Conservation (phyloP, 2,797 vertebrate species). For the Enteromius trimaculatus region DNA sequence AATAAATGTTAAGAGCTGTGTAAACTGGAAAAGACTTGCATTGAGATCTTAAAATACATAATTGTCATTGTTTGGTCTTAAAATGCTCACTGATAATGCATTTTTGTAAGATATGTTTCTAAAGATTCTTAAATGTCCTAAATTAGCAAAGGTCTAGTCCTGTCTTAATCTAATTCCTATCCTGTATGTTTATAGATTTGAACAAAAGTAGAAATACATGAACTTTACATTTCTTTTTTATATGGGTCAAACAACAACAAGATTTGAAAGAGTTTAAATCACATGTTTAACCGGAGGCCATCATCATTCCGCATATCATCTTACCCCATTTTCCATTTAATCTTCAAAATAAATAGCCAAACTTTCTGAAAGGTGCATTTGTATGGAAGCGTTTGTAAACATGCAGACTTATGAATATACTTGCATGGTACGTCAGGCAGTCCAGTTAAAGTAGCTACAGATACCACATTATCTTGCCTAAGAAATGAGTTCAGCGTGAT, state of each 20-base stretch:
- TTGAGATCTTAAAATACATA: too few species aligned
- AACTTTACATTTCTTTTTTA: too few species aligned
- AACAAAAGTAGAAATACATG: too few species aligned
- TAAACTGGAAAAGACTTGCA: too few species aligned
- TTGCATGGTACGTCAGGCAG: not conserved
- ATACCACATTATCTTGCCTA: not conserved
- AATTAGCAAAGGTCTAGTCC: too few species aligned
- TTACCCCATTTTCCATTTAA: slow-evolving; percentile 38
- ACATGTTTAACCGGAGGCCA: slow-evolving; percentile 51
- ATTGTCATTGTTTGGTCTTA: too few species aligned
- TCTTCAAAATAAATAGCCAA: slow-evolving; percentile 1
- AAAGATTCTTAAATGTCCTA: too few species aligned
- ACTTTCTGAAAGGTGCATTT: not conserved
- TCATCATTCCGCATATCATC: slow-evolving; percentile 43
- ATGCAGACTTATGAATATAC: not conserved
- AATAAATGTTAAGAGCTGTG: too few species aligned
- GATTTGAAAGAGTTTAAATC: not conserved
- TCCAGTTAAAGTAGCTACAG: not conserved
- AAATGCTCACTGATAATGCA: too few species aligned
- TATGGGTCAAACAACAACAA: not conserved
- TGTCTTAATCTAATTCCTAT: too few species aligned
- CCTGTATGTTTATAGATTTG: too few species aligned
- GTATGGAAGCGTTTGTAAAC: not conserved
- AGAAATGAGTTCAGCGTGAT: not conserved
- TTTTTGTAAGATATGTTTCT: too few species aligned